Evolutionary conservation across 2,113 vertebrate species (phyloP).

Genomic region (Phocoena phocoena): DNA sequence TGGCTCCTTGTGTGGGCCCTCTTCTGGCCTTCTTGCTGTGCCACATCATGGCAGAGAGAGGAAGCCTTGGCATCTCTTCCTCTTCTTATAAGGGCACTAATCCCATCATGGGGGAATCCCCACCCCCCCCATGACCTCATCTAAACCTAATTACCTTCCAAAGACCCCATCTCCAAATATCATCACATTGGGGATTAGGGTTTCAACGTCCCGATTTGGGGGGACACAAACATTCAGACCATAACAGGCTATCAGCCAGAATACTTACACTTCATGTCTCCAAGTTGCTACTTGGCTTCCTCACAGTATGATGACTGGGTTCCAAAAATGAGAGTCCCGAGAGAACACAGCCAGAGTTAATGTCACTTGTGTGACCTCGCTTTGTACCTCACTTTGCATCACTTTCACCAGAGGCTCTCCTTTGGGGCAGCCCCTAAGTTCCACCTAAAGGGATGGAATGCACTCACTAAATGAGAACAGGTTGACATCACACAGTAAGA

Average conservation of each 20-base stretch:
- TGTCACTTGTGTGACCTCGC: background rate
- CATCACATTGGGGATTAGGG: background rate
- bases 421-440: too few species aligned
- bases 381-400: background rate
- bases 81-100: background rate
- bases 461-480: background rate
- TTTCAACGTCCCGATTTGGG: background rate
- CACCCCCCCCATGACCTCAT: background rate
- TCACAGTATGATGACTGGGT: background rate
- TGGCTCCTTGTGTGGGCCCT: background rate
- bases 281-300: background rate
- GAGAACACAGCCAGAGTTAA: background rate
- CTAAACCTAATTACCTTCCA: background rate
- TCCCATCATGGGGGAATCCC: background rate
- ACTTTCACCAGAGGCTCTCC: background rate
- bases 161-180: background rate
- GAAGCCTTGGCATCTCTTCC: background rate
- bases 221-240: background rate
- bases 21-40: background rate
- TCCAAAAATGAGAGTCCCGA: background rate
- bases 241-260: background rate
- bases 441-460: background rate
- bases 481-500: background rate
- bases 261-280: fast-evolving
- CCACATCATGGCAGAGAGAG: background rate